Percentiles rank a stretch among this genome's conserved stretches.
These are phyloP conservation scores for Antedon mediterranea DNA, from an alignment of 53 echinoderm and acorn worm genomes.

Conservation along the genomic window DNA sequence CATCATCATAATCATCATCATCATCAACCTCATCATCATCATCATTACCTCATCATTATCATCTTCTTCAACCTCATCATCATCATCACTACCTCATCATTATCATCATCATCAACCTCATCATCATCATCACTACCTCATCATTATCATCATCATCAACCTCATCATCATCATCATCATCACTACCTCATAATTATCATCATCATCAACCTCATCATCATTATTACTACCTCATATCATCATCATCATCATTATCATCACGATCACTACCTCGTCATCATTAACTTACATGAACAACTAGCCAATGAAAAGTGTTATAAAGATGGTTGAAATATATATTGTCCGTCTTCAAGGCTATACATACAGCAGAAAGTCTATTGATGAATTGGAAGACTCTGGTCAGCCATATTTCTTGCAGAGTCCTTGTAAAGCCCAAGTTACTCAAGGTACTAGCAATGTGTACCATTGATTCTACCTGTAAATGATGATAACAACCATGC, in stretches of 20 bases:
- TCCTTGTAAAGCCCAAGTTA: constrained; percentile 39
- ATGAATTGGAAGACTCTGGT: background rate
- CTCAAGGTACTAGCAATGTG: constrained; percentile 27
- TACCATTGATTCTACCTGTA: background rate
- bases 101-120: background rate
- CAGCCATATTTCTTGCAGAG: constrained; percentile 63
- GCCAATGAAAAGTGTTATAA: background rate
- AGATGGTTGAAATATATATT: background rate
- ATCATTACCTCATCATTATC: background rate
- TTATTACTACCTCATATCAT: background rate
- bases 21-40: background rate
- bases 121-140: background rate
- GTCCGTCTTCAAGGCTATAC: background rate
- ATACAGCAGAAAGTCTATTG: background rate
- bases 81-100: background rate
- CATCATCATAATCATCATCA: background rate
- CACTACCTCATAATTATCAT: background rate
- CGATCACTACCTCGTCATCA: background rate
- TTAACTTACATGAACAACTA: background rate
- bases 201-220: background rate
- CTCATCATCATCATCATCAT: background rate
- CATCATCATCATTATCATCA: background rate
- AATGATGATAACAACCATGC: background rate
- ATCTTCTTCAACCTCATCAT: background rate
- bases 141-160: background rate